phyloP scores from a whole-genome alignment of 2,113 vertebrate species.

The Asarcornis scutulata region DNA sequence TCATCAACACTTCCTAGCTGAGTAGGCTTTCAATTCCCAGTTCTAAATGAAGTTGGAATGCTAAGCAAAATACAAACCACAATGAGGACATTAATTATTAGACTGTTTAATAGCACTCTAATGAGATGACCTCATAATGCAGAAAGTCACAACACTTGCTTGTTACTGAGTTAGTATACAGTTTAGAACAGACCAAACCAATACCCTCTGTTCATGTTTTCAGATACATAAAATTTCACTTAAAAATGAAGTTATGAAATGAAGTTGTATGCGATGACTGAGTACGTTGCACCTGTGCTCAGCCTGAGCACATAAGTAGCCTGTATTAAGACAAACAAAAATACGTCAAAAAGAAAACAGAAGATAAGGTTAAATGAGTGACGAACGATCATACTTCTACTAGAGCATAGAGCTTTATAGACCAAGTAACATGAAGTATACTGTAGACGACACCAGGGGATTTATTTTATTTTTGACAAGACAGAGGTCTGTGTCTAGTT shows the following conservation, averaged over 20 bases:
- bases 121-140: neutral
- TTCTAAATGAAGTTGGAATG: neutral
- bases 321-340: neutral
- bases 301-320: neutral
- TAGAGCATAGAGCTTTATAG: neutral
- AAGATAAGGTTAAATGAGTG: neutral
- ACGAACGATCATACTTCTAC: neutral
- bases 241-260: neutral
- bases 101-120: neutral
- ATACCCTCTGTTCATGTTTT: rapidly evolving
- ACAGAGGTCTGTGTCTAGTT: neutral
- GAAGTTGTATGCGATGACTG: neutral
- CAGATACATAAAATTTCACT: neutral
- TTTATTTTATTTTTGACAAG: neutral
- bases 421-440: neutral
- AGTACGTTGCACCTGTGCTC: neutral
- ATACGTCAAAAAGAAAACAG: neutral
- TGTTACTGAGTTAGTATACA: neutral
- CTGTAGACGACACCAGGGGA: neutral
- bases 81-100: neutral
- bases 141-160: neutral
- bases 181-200: neutral
- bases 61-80: neutral
- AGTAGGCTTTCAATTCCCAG: neutral
- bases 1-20: neutral